phyloP scores from a whole-genome alignment of 2,113 vertebrate genomes.

The Corvus moneduloides region DNA sequence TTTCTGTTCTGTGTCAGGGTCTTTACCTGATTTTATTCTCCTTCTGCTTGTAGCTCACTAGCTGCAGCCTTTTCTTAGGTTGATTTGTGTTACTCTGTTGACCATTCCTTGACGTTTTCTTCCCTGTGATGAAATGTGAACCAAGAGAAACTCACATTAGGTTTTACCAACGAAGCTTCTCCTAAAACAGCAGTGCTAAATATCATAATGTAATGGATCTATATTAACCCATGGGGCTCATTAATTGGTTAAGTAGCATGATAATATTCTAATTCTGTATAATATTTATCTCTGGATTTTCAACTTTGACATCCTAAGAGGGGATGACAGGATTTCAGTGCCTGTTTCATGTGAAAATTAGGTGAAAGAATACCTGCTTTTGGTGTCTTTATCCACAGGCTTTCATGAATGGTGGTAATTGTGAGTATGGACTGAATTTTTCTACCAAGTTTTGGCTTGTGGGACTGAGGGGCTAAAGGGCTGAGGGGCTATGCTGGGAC shows the following conservation, averaged over 20 bases:
- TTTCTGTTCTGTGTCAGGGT: not conserved
- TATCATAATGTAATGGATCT: not conserved
- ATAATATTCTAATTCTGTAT: not conserved
- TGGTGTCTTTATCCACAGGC: not conserved
- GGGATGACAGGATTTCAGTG: not conserved
- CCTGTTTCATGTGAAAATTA: not conserved
- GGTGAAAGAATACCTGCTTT: not conserved
- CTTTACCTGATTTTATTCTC: not conserved
- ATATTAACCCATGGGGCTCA: not conserved
- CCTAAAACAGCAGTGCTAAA: not conserved
- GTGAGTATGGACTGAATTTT: not conserved
- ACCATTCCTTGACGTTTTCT: not conserved
- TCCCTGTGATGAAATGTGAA: not conserved
- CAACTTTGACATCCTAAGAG: not conserved
- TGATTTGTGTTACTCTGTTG: not conserved
- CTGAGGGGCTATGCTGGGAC: not conserved
- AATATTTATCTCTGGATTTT: not conserved
- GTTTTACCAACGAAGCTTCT: not conserved
- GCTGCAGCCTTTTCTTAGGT: not conserved
- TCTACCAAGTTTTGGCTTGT: not conserved
- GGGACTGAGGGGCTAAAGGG: not conserved
- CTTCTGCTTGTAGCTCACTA: not conserved
- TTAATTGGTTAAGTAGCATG: not conserved
- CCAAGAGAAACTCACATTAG: not conserved
- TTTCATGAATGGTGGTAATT: not conserved